phyloP scores from a whole-genome alignment of 2,113 vertebrate genomes.

The Gopherus flavomarginatus region DNA sequence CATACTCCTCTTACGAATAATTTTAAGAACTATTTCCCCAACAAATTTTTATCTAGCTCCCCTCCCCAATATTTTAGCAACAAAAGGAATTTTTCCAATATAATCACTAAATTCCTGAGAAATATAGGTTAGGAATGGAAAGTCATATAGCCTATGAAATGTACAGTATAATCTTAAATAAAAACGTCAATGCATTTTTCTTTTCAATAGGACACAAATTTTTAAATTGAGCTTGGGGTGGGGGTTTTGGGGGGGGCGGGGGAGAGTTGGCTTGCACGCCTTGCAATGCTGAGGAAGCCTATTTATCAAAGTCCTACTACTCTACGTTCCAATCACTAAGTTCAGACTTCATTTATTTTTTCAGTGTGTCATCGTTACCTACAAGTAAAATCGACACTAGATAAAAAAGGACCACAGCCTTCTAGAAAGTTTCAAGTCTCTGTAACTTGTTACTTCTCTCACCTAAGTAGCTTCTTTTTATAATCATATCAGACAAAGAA shows the following conservation, averaged over 20 bases:
- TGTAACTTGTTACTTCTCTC: background rate
- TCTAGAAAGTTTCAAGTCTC: background rate
- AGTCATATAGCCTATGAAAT: background rate
- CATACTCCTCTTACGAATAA: background rate
- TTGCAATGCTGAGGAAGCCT: background rate
- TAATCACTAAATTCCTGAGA: background rate
- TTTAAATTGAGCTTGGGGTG: background rate
- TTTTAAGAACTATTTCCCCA: background rate
- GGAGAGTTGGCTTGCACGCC: background rate
- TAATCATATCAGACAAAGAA: background rate
- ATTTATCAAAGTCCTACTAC: background rate
- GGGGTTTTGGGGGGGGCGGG: too few species aligned
- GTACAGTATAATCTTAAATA: background rate
- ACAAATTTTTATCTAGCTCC: background rate
- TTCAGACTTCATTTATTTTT: background rate
- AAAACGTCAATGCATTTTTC: background rate
- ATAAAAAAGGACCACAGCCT: background rate
- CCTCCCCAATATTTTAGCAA: background rate
- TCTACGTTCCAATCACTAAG: background rate
- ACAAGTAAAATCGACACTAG: background rate
- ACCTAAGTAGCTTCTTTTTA: background rate
- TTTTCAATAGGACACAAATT: background rate
- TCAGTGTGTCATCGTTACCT: background rate
- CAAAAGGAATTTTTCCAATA: background rate
- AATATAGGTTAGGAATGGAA: background rate